Base-by-base conservation (phyloP, 2,797 vertebrate genomes). In the Halcyon leucocephala region DNA sequence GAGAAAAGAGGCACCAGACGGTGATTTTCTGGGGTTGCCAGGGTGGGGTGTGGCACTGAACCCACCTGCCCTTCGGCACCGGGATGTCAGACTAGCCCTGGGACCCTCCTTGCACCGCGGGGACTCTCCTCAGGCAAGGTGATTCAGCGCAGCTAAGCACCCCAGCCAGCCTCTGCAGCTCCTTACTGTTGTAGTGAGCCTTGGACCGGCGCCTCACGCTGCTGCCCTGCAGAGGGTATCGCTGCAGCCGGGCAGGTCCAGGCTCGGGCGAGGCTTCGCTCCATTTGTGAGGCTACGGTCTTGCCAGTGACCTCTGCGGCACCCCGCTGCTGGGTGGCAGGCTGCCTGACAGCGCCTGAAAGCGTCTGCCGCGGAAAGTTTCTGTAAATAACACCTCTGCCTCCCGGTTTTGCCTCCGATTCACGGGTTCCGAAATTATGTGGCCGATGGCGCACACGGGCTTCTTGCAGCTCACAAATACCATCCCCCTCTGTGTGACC, bases 1-100 rank as follows among this genome's bases (percentile, higher is more conserved):
- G 29, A 2, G 3, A 48, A 24, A 14, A 6, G 26, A 71, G 26
- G 51, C 62, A 49, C 6, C 52, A 7, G 25, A 14, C 0, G 4
- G 22, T 19, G 49, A 46, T 33, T 55, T 42, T n/a, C 28, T 3
- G 54, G 88, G 52, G 3, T 20, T 26, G 12, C 29, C 22, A 3
- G 71, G 26, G 7, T 2, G 0, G 15, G 8, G 2, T 12, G 42
- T 8, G 67, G 41, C 67, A 21, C 35, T 3, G 78, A 33, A 35
- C 14, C 22, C 2, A 0, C 4, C 48, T 10, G 31, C 33, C 20
- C 14, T 22, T n/a, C 0, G 2, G 16, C 2, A 0, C 41, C 2
- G 2, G 5, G 14, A 26, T 12, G 31, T 13, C 62, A 24, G 25
- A 37, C 5, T 48, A 5, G 31, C 8, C 0, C 2, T 5, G 2